A percentile compares a stretch with the other conserved stretches of the same genome.
These are phyloP conservation scores for Eubasilissa regina DNA, from an alignment of 1,140 invertebrate genomes.

Conservation along the genomic window DNA sequence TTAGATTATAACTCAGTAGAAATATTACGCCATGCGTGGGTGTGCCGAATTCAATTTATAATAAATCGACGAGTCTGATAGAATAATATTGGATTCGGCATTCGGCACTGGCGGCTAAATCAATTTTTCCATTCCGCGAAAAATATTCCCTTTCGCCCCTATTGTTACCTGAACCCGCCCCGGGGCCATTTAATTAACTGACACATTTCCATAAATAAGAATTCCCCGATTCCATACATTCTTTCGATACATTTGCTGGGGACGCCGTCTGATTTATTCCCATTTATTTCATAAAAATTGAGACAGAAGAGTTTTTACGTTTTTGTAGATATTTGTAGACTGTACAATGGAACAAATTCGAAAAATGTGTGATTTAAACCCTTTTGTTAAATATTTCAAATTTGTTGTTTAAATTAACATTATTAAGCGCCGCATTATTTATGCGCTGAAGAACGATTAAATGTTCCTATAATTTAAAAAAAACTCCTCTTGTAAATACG, in stretches of 20 bases:
- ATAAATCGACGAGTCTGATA: constrained; percentile 57
- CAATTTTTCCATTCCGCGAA: constrained; percentile 62
- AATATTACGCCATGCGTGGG: constrained; percentile 20
- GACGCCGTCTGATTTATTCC: neutral
- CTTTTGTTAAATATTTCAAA: too few relatives aligned
- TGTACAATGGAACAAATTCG: neutral
- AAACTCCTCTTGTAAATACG: too few relatives aligned
- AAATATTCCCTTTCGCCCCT: neutral
- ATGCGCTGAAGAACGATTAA: too few relatives aligned
- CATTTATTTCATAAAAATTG: neutral
- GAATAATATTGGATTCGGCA: constrained; percentile 40
- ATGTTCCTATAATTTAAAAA: too few relatives aligned
- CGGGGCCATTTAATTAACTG: constrained; percentile 42
- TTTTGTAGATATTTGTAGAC: too few relatives aligned
- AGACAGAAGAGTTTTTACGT: too few relatives aligned
- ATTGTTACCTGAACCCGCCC: neutral
- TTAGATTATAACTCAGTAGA: constrained; percentile 58
- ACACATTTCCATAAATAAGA: constrained; percentile 46
- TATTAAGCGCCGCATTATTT: too few relatives aligned
- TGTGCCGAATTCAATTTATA: constrained; percentile 14
- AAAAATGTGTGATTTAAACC: too few relatives aligned
- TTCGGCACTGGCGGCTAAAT: constrained; percentile 63
- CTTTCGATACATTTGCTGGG: neutral
- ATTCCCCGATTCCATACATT: constrained; percentile 13
- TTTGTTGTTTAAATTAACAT: too few relatives aligned